Evolutionary conservation across 2,113 vertebrate genomes (phyloP).

Genomic region (Sphyrna mokarran): DNA sequence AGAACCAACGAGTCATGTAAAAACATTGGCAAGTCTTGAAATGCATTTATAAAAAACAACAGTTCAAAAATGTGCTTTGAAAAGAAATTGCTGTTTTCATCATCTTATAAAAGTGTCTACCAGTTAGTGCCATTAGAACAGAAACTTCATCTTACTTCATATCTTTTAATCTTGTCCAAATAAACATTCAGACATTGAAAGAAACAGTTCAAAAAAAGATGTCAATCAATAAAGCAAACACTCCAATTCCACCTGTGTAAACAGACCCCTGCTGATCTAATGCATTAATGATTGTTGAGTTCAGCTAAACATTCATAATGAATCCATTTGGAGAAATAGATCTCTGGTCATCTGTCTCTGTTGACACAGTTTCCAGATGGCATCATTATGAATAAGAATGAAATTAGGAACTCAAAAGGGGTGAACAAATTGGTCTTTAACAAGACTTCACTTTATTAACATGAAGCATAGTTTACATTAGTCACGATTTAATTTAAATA

Average conservation of each 20-base stretch:
- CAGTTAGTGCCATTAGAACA: not conserved
- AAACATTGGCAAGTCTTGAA: not conserved
- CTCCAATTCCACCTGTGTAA: not conserved
- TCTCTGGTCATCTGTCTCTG: not conserved
- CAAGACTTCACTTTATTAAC: not conserved
- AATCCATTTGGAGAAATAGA: not conserved
- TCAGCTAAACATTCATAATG: not conserved
- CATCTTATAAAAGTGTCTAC: not conserved
- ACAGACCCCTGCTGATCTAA: not conserved
- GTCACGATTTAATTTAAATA: not conserved
- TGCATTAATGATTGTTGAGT: not conserved
- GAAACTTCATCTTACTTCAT: not conserved
- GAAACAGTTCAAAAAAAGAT: not conserved
- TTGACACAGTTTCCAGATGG: not conserved
- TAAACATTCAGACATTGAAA: not conserved
- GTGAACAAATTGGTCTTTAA: not conserved
- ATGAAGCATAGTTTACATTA: not conserved
- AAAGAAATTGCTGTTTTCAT: not conserved
- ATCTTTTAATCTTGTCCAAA: not conserved
- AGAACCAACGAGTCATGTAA: too few species aligned
- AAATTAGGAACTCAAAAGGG: not conserved
- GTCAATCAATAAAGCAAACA: not conserved
- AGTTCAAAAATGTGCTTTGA: not conserved
- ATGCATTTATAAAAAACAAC: not conserved
- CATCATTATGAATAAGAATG: not conserved